Conservation (phyloP, 53 echinoderm and acorn worm genomes). For the Pentamera pediparva region DNA sequence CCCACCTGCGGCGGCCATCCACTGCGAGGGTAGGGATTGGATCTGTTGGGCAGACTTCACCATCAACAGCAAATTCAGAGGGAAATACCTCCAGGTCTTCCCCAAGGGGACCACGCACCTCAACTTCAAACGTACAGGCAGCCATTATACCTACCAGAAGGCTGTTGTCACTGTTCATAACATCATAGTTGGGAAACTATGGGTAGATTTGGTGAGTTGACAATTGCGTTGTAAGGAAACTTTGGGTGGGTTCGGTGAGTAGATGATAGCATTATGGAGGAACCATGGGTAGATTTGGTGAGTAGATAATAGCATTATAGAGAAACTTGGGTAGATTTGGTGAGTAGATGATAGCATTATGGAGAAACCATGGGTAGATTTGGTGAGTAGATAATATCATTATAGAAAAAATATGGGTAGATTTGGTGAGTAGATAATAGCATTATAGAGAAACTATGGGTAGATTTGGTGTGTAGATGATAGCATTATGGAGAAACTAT, state of each 20-base stretch:
- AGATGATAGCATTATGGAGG: neutral
- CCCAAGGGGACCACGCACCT: slow-evolving; percentile 91
- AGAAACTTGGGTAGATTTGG: no score
- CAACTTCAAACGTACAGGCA: slow-evolving; percentile 83
- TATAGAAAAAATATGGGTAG: slow-evolving; percentile 98
- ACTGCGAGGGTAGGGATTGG: slow-evolving; percentile 89
- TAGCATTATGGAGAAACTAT: no score
- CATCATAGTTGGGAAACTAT: slow-evolving; percentile 98
- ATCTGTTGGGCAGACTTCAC: slow-evolving; percentile 89
- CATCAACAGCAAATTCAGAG: slow-evolving; percentile 97
- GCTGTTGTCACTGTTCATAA: slow-evolving; percentile 95
- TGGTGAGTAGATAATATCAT: slow-evolving; percentile 99
- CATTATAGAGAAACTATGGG: neutral
- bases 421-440: slow-evolving; percentile 73
- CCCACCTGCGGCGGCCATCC: slow-evolving; percentile 91
- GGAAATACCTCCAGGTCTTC: slow-evolving; percentile 96
- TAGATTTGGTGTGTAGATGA: neutral
- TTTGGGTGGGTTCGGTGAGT: neutral
- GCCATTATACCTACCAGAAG: slow-evolving; percentile 92
- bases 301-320: neutral
- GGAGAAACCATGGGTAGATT: no score
- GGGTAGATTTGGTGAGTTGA: slow-evolving; percentile 86
- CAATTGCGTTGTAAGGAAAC: neutral
- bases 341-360: no score
- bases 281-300: no score